phyloP scores from a whole-genome alignment of 2,113 vertebrate genomes.

The Stercorarius parasiticus region DNA sequence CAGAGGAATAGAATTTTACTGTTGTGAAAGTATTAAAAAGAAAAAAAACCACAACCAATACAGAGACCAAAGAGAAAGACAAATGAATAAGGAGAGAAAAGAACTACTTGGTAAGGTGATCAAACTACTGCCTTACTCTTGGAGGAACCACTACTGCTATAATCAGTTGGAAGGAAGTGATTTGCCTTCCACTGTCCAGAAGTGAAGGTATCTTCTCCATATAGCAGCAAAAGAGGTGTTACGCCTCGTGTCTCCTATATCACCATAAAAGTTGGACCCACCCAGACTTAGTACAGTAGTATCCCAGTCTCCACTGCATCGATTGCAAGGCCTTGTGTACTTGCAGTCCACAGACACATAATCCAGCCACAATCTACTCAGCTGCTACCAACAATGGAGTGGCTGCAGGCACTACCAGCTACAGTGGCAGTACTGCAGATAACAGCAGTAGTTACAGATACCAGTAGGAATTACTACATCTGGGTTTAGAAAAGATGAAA shows the following conservation, averaged over 20 bases:
- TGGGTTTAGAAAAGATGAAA: not conserved
- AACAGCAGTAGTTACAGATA: not conserved
- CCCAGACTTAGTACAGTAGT: too few species aligned
- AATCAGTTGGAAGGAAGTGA: not conserved
- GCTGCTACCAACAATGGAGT: accelerated
- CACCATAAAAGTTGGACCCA: not conserved
- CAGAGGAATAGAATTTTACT: not conserved
- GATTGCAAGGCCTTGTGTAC: accelerated
- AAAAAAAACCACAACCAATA: not conserved
- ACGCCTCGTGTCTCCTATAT: not conserved
- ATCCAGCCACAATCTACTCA: accelerated
- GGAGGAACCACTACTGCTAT: not conserved
- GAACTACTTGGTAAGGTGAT: not conserved
- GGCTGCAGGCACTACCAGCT: not conserved
- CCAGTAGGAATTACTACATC: accelerated
- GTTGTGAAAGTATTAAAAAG: not conserved
- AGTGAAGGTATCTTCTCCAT: not conserved
- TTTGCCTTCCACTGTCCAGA: not conserved
- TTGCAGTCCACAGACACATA: not conserved
- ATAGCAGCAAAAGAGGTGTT: accelerated
- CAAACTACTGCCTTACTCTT: not conserved
- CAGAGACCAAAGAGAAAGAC: not conserved
- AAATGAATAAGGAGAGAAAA: not conserved
- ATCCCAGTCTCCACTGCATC: accelerated
- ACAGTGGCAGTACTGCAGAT: not conserved